A percentile compares a stretch with the other conserved stretches of the same genome.
These are phyloP conservation scores for Leptodactylus fuscus DNA, from an alignment of 2,113 vertebrate species.

Conservation along the genomic window DNA sequence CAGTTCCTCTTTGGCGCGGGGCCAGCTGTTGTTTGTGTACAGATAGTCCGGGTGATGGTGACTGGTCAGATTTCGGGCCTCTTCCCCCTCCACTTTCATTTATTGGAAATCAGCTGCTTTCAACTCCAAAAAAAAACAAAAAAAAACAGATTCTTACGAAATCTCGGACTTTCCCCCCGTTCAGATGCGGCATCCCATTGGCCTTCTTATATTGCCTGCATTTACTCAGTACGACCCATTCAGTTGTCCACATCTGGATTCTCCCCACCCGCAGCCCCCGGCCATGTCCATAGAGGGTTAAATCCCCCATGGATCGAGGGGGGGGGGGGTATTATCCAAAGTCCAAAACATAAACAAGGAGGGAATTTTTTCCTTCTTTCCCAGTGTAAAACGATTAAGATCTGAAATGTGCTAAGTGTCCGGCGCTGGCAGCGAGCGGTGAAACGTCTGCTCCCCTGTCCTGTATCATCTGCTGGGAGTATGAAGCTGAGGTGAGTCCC, in stretches of 20 bases:
- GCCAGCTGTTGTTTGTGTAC: neutral
- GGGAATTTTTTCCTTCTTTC: neutral
- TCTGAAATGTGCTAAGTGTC: neutral
- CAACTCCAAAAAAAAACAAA: neutral
- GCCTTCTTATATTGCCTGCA: neutral
- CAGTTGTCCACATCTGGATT: neutral
- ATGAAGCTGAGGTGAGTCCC: conserved; percentile 37
- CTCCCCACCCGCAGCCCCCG: neutral
- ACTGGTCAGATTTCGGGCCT: neutral
- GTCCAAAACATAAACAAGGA: neutral
- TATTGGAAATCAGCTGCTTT: conserved; percentile 54
- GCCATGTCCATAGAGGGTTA: neutral
- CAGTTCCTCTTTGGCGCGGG: neutral
- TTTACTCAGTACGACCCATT: neutral
- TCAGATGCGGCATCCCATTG: neutral
- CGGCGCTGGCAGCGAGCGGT: no score
- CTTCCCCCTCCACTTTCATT: conserved; percentile 8
- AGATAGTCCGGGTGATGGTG: no score
- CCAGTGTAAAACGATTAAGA: neutral
- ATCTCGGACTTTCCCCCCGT: conserved; percentile 36
- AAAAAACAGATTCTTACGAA: conserved; percentile 34
- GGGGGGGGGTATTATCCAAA: neutral
- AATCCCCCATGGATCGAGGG: neutral
- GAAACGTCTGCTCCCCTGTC: no score
- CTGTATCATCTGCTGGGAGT: no score